Percentiles rank a stretch among this genome's conserved stretches.
Conservation (phyloP, 2,113 vertebrate species). For the Pipra filicauda region DNA sequence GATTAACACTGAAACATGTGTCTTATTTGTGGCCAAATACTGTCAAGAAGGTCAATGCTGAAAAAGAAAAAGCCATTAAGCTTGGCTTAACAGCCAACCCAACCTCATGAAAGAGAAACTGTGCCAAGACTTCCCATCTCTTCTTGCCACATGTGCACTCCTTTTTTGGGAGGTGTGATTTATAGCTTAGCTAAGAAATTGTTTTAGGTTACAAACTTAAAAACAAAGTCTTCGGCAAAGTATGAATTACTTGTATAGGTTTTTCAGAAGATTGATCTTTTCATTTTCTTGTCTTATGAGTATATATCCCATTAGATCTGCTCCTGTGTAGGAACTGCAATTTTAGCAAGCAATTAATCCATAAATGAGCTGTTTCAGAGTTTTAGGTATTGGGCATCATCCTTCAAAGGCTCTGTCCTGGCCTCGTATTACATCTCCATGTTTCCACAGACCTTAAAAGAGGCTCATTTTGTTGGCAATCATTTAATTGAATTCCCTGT, state of each 20-base stretch:
- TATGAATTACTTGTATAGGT: constrained; percentile 2
- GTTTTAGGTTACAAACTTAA: background rate
- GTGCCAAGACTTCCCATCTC: too few relatives aligned
- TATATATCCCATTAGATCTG: constrained; percentile 27
- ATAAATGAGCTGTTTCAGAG: constrained; percentile 58
- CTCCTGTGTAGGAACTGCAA: constrained; percentile 20
- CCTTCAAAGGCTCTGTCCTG: constrained; percentile 9
- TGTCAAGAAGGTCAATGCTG: background rate
- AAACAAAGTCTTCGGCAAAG: background rate
- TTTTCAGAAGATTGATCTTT: constrained; percentile 17
- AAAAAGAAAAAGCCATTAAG: background rate
- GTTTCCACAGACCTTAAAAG: constrained; percentile 28
- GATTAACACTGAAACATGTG: background rate
- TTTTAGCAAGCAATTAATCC: constrained; percentile 67
- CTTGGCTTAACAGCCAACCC: background rate
- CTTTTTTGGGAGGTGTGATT: background rate
- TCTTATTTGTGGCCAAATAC: background rate
- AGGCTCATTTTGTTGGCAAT: constrained; percentile 12
- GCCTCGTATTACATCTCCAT: constrained; percentile 6
- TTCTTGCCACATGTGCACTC: accelerated
- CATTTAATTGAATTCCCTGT: constrained; percentile 27
- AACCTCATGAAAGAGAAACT: background rate
- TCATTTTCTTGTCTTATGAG: constrained; percentile 19
- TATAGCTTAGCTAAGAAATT: background rate
- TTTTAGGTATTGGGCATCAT: constrained; percentile 29